phyloP scores from a whole-genome alignment of 92 coral and sea anemone species.

The Micromussa lordhowensis region DNA sequence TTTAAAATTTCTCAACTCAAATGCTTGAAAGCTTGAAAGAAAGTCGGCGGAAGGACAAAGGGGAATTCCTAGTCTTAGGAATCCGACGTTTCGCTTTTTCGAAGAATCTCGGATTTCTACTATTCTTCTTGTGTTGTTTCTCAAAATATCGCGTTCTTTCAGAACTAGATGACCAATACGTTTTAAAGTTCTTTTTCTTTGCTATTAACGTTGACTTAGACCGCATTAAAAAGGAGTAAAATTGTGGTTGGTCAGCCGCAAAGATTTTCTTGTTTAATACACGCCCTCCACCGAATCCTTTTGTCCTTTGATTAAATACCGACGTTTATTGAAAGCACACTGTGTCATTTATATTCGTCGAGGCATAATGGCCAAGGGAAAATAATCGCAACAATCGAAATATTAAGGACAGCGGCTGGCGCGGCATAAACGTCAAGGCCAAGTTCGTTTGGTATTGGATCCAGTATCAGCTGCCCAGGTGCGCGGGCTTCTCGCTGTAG shows the following conservation, averaged over 20 bases:
- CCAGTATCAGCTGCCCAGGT: conserved; percentile 39
- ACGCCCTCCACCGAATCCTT: conserved; percentile 3
- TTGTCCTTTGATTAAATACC: conserved; percentile 8
- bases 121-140: neutral
- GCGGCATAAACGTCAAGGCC: neutral
- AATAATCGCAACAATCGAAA: neutral
- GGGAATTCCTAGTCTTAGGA: neutral
- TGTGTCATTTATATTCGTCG: neutral
- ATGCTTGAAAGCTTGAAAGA: neutral
- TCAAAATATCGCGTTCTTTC: neutral
- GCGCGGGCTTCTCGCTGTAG: neutral
- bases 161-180: conserved; percentile 4
- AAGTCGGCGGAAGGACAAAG: neutral
- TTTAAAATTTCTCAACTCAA: neutral
- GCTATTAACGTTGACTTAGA: neutral
- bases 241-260: neutral
- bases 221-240: neutral
- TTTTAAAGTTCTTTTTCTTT: neutral
- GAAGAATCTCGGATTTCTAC: neutral
- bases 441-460: neutral
- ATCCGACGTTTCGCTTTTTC: neutral
- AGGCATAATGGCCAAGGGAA: neutral
- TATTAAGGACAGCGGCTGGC: neutral
- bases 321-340: conserved; percentile 9
- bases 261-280: neutral